Percentiles rank a stretch among this genome's conserved stretches.
Conservation (phyloP, 2,888 invertebrate species). For the Encarsia formosa region DNA sequence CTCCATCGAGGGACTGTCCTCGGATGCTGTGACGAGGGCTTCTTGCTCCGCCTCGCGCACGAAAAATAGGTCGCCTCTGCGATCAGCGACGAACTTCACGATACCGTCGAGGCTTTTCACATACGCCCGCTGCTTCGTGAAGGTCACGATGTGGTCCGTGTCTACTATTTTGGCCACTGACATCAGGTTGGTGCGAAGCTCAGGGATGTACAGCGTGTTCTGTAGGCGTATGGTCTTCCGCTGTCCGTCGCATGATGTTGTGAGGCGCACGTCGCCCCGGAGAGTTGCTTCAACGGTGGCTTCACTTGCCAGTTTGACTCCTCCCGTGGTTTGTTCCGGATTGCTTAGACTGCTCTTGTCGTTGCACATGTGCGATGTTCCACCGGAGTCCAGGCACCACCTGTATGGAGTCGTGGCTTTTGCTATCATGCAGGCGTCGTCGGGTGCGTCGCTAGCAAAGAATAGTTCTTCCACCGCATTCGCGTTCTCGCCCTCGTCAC, state of each 20-base stretch:
- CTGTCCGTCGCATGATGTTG: not conserved
- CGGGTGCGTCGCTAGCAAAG: not conserved
- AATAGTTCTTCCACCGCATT: not conserved
- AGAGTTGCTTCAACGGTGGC: not conserved
- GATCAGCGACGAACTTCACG: not conserved
- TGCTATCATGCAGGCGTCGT: not conserved
- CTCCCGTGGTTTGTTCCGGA: not conserved
- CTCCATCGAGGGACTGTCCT: not conserved
- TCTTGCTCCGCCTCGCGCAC: not conserved
- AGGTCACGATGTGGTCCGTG: not conserved
- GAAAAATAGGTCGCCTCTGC: not conserved
- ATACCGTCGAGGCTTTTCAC: not conserved
- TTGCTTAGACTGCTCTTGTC: not conserved
- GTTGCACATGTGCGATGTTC: not conserved
- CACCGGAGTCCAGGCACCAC: not conserved
- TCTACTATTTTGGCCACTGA: constrained; percentile 1
- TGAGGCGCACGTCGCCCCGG: not conserved
- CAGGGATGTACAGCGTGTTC: not conserved
- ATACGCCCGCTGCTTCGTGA: not conserved
- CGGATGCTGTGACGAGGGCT: not conserved
- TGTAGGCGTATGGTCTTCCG: not conserved
- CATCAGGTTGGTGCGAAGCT: not conserved
- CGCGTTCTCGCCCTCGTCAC: not conserved
- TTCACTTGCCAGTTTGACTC: not conserved
- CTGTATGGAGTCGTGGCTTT: too few species aligned